Conservation (phyloP, 2,113 vertebrate genomes). For the Eulemur rufifrons region DNA sequence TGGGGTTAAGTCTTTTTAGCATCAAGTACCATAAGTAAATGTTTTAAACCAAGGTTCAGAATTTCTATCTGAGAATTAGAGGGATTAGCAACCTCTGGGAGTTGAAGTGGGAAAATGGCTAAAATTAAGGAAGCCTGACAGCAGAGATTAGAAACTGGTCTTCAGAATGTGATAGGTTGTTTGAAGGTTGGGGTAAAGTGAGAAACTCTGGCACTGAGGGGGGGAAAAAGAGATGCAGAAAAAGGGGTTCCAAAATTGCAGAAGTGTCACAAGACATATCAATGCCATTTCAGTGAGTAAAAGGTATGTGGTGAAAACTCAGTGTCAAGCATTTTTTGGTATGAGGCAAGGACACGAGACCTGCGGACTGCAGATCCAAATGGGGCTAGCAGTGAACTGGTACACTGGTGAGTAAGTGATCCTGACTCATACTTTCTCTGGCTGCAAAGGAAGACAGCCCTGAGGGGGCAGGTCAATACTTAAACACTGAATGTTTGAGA, state of each 20-base stretch:
- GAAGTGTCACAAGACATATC: fast-evolving
- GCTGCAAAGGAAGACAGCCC: neutral
- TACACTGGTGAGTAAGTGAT: neutral
- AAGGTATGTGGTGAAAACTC: neutral
- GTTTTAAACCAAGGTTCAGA: neutral
- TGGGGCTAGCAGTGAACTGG: neutral
- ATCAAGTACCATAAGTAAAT: neutral
- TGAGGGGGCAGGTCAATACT: neutral
- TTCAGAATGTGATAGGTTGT: neutral
- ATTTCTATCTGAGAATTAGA: neutral
- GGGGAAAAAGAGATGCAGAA: neutral
- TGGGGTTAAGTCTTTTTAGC: neutral
- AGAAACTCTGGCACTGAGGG: neutral
- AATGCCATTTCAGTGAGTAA: neutral
- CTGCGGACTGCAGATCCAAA: neutral
- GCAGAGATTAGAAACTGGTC: neutral
- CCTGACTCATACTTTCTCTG: neutral
- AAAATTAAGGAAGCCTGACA: neutral
- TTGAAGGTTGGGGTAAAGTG: neutral
- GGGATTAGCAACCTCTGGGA: neutral
- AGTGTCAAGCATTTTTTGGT: neutral
- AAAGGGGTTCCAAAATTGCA: neutral
- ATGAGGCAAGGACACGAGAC: neutral
- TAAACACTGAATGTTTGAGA: neutral
- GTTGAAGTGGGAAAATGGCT: too few relatives aligned